Conservation (phyloP, 2,888 invertebrate species). For the Heliconius aoede region DNA sequence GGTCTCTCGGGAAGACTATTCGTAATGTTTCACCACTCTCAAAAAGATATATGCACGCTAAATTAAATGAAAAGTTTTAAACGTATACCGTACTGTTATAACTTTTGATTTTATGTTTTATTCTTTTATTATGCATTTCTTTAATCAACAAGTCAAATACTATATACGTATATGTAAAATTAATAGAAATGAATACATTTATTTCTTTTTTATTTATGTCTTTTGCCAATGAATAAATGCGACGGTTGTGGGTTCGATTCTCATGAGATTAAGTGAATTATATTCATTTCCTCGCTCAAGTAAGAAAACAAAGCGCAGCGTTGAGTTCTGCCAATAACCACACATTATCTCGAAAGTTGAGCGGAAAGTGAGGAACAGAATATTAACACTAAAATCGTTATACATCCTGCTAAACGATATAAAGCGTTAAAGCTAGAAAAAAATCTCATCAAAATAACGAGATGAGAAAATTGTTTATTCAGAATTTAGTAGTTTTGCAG, state of each 20-base stretch:
- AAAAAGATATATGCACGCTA: too few species aligned
- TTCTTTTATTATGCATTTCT: too few species aligned
- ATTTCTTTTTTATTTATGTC: too few species aligned
- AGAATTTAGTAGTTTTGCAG: slow-evolving; percentile 34
- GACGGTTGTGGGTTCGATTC: not conserved
- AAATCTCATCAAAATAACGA: slow-evolving; percentile 22
- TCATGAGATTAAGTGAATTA: not conserved
- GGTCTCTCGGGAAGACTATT: too few species aligned
- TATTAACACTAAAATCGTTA: not conserved
- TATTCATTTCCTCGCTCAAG: not conserved
- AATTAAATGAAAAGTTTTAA: too few species aligned
- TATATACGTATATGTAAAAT: too few species aligned
- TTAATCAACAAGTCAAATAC: too few species aligned
- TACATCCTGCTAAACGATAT: not conserved
- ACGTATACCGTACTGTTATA: too few species aligned
- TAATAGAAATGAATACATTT: too few species aligned
- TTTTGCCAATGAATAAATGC: not conserved
- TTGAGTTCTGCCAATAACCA: not conserved
- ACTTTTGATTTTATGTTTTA: too few species aligned
- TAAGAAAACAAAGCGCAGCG: not conserved
- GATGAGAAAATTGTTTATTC: slow-evolving; percentile 24
- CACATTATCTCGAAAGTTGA: not conserved
- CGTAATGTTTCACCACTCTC: too few species aligned
- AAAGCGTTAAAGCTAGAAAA: not conserved
- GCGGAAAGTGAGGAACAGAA: not conserved